phyloP scores from a whole-genome alignment of 1,140 invertebrate species.

The Steinernema khuongi region DNA sequence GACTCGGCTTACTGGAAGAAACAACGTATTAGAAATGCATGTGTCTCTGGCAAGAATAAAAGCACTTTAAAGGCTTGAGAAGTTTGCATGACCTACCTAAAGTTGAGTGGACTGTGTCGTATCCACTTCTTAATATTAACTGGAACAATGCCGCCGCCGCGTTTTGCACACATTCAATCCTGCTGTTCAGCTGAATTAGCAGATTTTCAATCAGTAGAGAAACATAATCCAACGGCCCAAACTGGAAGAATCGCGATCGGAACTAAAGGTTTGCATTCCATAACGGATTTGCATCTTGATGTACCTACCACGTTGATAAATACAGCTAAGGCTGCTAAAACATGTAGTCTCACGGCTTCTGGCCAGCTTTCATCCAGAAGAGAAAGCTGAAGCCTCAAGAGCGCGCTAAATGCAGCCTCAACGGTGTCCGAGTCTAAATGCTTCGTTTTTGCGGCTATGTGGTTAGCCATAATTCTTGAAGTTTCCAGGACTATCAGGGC shows the following conservation, averaged over 20 bases:
- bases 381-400: constrained; percentile 76
- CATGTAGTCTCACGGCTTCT: constrained; percentile 78
- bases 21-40: neutral
- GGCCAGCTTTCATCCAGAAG: constrained; percentile 82
- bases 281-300: constrained; percentile 70
- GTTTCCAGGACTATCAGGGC: constrained; percentile 79
- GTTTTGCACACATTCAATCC: constrained; percentile 46
- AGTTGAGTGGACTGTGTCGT: constrained; percentile 34
- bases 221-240: constrained; percentile 45
- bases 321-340: constrained; percentile 79
- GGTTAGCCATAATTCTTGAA: constrained; percentile 75
- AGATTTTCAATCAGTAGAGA: constrained; percentile 48
- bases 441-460: constrained; percentile 65
- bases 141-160: constrained; percentile 54
- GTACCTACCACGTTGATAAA: constrained; percentile 78
- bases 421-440: constrained; percentile 52
- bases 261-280: constrained; percentile 57
- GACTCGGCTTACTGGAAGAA: neutral
- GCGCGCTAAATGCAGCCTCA: constrained; percentile 71
- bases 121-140: constrained; percentile 50
- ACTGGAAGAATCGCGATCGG: constrained; percentile 44
- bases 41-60: no score
- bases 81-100: constrained; percentile 7
- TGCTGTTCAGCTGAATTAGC: constrained; percentile 48
- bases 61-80: no score